These are phyloP conservation scores for Apis mellifera DNA, from an alignment of 1,140 invertebrate species.

Conservation along the genomic window Amel_HAv3.1 CM009943.2:7742501-7743000, in stretches of 20 bases:
- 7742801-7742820: too few relatives aligned
- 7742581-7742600: conserved; percentile 83
- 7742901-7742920: too few relatives aligned
- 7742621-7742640: conserved; percentile 83
- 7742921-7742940: too few relatives aligned
- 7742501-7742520: conserved; percentile 31
- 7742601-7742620: conserved; percentile 81
- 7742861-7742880: background rate
- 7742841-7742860: background rate
- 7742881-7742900: too few relatives aligned
- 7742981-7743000: too few relatives aligned
- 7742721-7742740: conserved; percentile 67
- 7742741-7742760: conserved; percentile 65
- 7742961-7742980: too few relatives aligned
- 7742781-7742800: background rate
- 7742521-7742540: conserved; percentile 56
- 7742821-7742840: background rate
- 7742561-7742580: conserved; percentile 82
- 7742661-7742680: conserved; percentile 78
- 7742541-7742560: conserved; percentile 73
- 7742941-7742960: too few relatives aligned
- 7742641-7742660: conserved; percentile 82
- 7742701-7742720: conserved; percentile 70
- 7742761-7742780: conserved; percentile 54
- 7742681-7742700: conserved; percentile 81